Evolutionary conservation across 1,140 invertebrate species (phyloP).

Genomic region (Macrosteles quadrilineatus): DNA sequence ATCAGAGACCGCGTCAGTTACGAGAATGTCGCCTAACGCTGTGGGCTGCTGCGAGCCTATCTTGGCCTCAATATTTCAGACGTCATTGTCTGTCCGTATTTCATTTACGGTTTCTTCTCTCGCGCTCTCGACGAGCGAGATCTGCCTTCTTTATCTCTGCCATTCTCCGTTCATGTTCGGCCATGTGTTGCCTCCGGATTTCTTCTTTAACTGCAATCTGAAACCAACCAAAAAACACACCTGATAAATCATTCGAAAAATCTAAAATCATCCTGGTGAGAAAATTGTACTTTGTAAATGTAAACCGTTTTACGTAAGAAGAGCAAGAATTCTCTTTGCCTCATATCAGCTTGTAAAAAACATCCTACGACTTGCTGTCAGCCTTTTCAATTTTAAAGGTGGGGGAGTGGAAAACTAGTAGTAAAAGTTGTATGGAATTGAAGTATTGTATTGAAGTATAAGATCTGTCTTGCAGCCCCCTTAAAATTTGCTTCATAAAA

Average conservation of each 20-base stretch:
- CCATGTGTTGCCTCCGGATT: constrained; percentile 80
- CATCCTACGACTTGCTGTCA: too few relatives aligned
- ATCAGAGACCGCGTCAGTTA: not conserved
- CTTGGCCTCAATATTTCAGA: constrained; percentile 17
- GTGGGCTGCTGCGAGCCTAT: not conserved
- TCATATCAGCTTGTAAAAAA: constrained; percentile 1
- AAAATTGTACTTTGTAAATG: not conserved
- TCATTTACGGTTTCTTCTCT: constrained; percentile 31
- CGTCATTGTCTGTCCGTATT: not conserved
- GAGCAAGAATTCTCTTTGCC: constrained; percentile 21
- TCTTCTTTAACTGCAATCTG: constrained; percentile 87
- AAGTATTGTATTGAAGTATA: too few relatives aligned
- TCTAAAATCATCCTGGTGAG: not conserved
- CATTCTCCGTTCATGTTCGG: constrained; percentile 75
- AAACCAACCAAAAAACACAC: too few relatives aligned
- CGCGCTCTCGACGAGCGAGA: constrained; percentile 37
- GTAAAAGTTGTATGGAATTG: too few relatives aligned
- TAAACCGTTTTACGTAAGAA: not conserved
- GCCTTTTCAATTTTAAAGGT: too few relatives aligned
- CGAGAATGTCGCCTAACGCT: not conserved
- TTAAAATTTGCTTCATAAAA: too few relatives aligned
- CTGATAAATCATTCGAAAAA: not conserved
- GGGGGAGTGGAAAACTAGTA: too few relatives aligned
- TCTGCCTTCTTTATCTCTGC: constrained; percentile 62
- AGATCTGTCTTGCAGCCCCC: too few relatives aligned